Evolutionary conservation across 2,888 invertebrate genomes (phyloP).

Genomic region (Agriotes lineatus): DNA sequence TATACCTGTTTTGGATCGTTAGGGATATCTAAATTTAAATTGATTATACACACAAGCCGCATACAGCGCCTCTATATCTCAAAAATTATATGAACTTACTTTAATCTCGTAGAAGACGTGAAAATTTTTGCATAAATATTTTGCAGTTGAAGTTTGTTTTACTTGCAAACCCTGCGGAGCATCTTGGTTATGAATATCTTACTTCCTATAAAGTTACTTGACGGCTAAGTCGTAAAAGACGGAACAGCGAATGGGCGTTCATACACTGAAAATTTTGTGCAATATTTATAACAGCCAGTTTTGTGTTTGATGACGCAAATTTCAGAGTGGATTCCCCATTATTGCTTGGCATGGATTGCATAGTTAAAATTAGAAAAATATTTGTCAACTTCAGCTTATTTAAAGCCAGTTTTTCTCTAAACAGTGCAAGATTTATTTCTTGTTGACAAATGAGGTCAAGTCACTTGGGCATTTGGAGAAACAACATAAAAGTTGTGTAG

Average conservation of each 20-base stretch:
- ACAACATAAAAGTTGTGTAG: too few relatives aligned
- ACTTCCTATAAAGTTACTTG: neutral
- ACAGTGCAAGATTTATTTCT: too few relatives aligned
- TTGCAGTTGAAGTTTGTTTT: constrained; percentile 3
- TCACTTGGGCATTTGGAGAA: too few relatives aligned
- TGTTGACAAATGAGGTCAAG: too few relatives aligned
- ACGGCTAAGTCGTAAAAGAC: neutral
- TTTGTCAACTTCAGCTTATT: too few relatives aligned
- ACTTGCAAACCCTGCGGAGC: neutral
- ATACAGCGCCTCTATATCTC: neutral
- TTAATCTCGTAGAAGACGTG: constrained; percentile 9
- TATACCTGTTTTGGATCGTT: constrained; percentile 23
- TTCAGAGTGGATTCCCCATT: neutral
- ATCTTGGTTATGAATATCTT: neutral
- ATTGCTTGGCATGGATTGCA: neutral
- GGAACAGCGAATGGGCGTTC: too few relatives aligned
- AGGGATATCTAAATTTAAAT: constrained; percentile 35
- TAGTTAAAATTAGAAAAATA: neutral
- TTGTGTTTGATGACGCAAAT: too few relatives aligned
- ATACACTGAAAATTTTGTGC: too few relatives aligned
- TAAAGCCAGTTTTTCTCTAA: too few relatives aligned
- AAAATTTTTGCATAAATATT: constrained; percentile 22
- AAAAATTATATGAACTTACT: constrained; percentile 14
- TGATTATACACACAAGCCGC: constrained; percentile 30
- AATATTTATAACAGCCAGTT: too few relatives aligned